Conservation (phyloP, 2,113 vertebrate species). For the Gymnobelideus leadbeateri region DNA sequence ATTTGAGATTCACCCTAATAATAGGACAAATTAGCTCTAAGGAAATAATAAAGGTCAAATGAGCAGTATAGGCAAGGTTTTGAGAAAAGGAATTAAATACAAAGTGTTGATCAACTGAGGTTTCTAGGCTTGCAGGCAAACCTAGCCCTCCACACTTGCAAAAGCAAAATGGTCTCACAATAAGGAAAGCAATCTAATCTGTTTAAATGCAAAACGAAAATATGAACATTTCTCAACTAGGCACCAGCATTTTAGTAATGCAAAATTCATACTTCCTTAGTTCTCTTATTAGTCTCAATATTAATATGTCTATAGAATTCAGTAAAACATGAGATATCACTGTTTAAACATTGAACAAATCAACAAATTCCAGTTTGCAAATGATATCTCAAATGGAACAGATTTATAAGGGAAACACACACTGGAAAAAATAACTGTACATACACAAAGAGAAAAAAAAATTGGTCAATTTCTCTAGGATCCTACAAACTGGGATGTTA, state of each 20-base stretch:
- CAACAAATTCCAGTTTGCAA: slow-evolving; percentile 1
- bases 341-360: neutral
- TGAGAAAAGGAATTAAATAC: neutral
- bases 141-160: neutral
- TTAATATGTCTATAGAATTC: neutral
- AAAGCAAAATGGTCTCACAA: neutral
- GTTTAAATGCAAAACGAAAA: neutral
- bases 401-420: neutral
- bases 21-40: neutral
- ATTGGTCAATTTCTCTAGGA: neutral
- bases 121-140: neutral
- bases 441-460: neutral
- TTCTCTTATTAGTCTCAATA: neutral
- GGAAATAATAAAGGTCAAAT: neutral
- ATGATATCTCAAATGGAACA: neutral
- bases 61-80: neutral
- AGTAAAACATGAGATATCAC: neutral
- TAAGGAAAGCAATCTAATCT: neutral
- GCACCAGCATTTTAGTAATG: neutral
- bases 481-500: neutral
- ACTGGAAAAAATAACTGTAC: neutral
- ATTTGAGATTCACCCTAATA: neutral
- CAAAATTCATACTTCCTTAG: neutral
- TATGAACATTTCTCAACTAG: neutral
- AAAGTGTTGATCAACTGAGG: neutral